Percentiles rank a stretch among this genome's conserved stretches.
These are phyloP conservation scores for Magallana ariakensis DNA, from an alignment of 1,140 invertebrate species.

Conservation along the genomic window DNA sequence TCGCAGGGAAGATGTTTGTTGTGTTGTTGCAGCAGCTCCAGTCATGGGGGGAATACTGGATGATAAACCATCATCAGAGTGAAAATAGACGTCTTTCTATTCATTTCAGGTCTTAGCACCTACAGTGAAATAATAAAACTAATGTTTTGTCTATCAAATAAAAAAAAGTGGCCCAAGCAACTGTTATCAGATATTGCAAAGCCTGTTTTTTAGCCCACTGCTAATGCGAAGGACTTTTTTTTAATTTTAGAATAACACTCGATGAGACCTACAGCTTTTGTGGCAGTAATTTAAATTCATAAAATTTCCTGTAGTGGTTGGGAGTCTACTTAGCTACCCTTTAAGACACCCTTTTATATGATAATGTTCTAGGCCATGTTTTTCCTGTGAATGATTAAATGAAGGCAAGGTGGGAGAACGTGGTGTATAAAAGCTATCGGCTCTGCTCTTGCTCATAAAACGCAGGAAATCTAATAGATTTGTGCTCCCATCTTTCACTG, in stretches of 20 bases:
- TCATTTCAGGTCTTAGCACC: not conserved
- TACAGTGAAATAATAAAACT: constrained; percentile 13
- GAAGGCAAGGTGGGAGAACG: constrained; percentile 22
- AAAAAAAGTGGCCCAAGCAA: constrained; percentile 21
- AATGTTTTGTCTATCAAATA: constrained; percentile 22
- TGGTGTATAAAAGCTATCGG: constrained; percentile 23
- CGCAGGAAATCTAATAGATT: constrained; percentile 38
- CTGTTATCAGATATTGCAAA: not conserved
- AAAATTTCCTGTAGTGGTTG: constrained; percentile 19
- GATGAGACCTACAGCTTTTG: not conserved
- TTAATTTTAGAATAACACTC: not conserved
- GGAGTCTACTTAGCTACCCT: constrained; percentile 12
- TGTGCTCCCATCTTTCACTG: constrained; percentile 28
- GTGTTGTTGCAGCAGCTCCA: not conserved
- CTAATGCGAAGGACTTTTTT: constrained; percentile 4
- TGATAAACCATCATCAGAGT: not conserved
- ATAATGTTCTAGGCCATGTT: constrained; percentile 24
- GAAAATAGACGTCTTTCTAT: not conserved
- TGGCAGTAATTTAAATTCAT: constrained; percentile 21
- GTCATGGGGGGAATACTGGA: not conserved
- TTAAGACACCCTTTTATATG: constrained; percentile 24
- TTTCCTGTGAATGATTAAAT: constrained; percentile 21
- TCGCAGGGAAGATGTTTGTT: not conserved
- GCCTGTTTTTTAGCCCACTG: not conserved
- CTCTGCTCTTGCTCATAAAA: constrained; percentile 30